A percentile compares a stretch with the other conserved stretches of the same genome.
Conservation (phyloP, 2,888 invertebrate species). For the Drosophila suboccidentalis region DNA sequence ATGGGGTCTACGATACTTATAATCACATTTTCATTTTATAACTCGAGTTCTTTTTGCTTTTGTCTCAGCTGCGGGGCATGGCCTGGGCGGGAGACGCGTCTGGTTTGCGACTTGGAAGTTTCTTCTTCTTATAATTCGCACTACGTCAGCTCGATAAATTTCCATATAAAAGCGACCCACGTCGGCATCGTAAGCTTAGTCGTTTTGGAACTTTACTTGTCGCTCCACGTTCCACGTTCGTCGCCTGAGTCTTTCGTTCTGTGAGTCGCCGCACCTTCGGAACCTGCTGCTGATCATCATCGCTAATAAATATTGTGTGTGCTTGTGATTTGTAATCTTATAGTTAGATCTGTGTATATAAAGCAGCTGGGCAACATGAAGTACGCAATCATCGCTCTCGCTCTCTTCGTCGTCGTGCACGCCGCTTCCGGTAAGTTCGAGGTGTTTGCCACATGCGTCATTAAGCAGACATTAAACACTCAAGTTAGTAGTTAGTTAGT, state of each 20-base stretch:
- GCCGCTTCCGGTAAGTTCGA: constrained; percentile 79
- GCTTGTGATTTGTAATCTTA: constrained; percentile 33
- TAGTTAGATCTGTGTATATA: constrained; percentile 33
- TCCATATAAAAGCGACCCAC: constrained; percentile 73
- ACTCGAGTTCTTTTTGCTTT: constrained; percentile 22
- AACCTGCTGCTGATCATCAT: constrained; percentile 8
- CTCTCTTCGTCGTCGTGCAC: constrained; percentile 59
- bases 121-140: constrained; percentile 53
- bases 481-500: constrained; percentile 13
- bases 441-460: constrained; percentile 43
- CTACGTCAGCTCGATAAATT: constrained; percentile 70
- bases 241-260: constrained; percentile 78
- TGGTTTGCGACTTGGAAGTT: constrained; percentile 25
- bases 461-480: constrained; percentile 1
- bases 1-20: neutral
- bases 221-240: constrained; percentile 59
- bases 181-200: constrained; percentile 66
- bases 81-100: constrained; percentile 2
- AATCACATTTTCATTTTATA: neutral
- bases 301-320: constrained; percentile 30
- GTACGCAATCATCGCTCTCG: constrained; percentile 62
- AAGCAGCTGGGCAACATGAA: constrained; percentile 65
- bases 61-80: neutral
- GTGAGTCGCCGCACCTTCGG: constrained; percentile 42
- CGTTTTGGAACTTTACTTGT: constrained; percentile 57